phyloP scores from a whole-genome alignment of 2,888 invertebrate genomes.

The Nesidiocoris tenuis region DNA sequence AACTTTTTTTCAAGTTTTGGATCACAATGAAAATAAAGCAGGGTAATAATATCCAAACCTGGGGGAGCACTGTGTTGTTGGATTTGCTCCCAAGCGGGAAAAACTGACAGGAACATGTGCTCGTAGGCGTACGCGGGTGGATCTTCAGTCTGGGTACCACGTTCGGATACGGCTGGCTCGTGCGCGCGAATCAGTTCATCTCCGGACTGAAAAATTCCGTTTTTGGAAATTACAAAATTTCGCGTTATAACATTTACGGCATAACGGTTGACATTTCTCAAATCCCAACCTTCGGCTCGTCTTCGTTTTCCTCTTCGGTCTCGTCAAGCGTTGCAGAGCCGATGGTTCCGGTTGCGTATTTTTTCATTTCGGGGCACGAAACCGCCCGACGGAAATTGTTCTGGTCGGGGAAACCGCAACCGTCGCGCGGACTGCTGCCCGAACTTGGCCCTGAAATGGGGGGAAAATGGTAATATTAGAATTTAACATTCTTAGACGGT shows the following conservation, averaged over 20 bases:
- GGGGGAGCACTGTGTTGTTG: constrained; percentile 47
- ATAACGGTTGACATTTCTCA: no score
- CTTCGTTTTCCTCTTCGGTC: constrained; percentile 46
- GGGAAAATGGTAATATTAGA: not conserved
- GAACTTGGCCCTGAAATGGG: constrained; percentile 51
- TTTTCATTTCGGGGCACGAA: constrained; percentile 66
- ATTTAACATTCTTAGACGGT: no score
- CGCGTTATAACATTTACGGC: no score
- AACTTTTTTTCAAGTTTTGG: no score
- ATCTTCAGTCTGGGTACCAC: constrained; percentile 68
- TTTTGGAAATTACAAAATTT: no score
- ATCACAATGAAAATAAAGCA: not conserved
- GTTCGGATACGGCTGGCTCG: not conserved
- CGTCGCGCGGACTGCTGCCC: constrained; percentile 57
- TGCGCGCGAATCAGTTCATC: not conserved
- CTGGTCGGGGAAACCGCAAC: constrained; percentile 51
- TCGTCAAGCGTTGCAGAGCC: constrained; percentile 42
- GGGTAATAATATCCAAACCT: constrained; percentile 16
- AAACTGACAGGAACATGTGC: constrained; percentile 70
- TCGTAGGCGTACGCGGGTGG: constrained; percentile 67
- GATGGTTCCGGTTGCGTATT: constrained; percentile 49
- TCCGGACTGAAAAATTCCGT: not conserved
- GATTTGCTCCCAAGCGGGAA: constrained; percentile 53
- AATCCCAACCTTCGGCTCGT: no score
- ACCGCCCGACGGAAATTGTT: constrained; percentile 63